Base-by-base conservation (phyloP, 2,113 vertebrate genomes). In the Sprattus sprattus region DNA sequence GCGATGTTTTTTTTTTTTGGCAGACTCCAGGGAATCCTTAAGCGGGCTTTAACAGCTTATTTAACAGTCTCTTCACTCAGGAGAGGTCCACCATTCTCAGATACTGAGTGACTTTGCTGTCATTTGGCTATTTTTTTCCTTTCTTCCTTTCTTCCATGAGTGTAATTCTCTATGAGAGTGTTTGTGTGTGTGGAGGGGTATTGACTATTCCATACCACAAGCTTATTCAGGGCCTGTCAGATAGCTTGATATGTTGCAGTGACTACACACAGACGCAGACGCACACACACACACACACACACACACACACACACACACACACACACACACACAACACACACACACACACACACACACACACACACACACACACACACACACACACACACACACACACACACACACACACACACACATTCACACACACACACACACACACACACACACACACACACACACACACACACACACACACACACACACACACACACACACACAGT, bases 381-480 rank as follows among this genome's bases (percentile, higher is more conserved):
- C n/a, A n/a, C n/a, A n/a, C n/a, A n/a, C n/a, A n/a, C n/a, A n/a
- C n/a, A n/a, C n/a, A n/a, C n/a, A n/a, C n/a, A n/a, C n/a, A n/a
- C n/a, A n/a, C n/a, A n/a, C n/a, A n/a, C n/a, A n/a, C n/a, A n/a
- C n/a, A n/a, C n/a, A n/a, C n/a, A n/a, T n/a, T n/a, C n/a, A n/a
- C n/a, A n/a, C n/a, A 60, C 57, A 60, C 57, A 60, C 57, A 60
- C 57, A 60, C 4, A 60, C 57, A 60, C 57, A 60, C 4, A 60
- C 57, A 60, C 4, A 20, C 57, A 20, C 11, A 60, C 57, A 20
- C 57, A 60, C 57, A 20, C 57, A 60, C 57, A 67, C 60, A 67
- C 60, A 67, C 60, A 71, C 64, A 71, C 64, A 25, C 64, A 71
- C 64, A 71, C 64, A 71, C 64, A 71, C 64, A 71, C n/a, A 71